Percentiles rank a stretch among this genome's conserved stretches.
These are phyloP conservation scores for Petromus typicus DNA, from an alignment of 2,113 vertebrate species.

Conservation along the genomic window DNA sequence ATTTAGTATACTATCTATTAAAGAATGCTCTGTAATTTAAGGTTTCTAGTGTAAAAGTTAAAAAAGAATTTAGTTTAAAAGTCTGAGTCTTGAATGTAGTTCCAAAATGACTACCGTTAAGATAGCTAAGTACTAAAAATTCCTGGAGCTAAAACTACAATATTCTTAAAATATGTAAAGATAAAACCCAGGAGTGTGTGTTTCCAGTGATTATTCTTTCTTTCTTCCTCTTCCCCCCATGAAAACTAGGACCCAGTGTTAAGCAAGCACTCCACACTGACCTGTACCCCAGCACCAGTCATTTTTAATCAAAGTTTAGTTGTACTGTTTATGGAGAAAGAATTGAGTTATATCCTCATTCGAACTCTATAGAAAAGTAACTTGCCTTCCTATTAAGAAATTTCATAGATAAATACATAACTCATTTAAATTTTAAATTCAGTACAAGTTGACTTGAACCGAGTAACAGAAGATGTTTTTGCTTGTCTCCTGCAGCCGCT, in stretches of 20 bases:
- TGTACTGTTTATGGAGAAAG: conserved; percentile 51
- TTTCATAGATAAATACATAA: conserved; percentile 37
- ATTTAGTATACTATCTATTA: background rate
- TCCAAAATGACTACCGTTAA: conserved; percentile 43
- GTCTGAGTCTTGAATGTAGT: conserved; percentile 39
- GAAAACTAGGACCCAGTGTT: background rate
- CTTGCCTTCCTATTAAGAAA: conserved; percentile 58
- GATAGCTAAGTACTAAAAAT: conserved; percentile 44
- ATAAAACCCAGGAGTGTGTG: conserved; percentile 20
- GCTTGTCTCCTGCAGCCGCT: conserved; percentile 89
- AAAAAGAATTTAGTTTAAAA: conserved; percentile 66
- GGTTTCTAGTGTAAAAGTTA: conserved; percentile 72
- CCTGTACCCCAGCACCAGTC: background rate
- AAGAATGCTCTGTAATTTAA: conserved; percentile 45
- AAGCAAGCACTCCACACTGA: background rate
- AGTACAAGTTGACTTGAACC: conserved; percentile 65
- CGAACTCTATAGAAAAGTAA: conserved; percentile 50
- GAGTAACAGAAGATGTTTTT: conserved; percentile 80
- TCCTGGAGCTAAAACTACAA: background rate
- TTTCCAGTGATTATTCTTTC: background rate
- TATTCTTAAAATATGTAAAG: conserved; percentile 55
- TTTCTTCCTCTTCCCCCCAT: background rate
- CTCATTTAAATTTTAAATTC: conserved; percentile 56
- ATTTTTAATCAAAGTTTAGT: conserved; percentile 53
- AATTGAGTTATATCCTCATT: conserved; percentile 44